Evolutionary conservation across 2,113 vertebrate species (phyloP), one percentile per base, ranked within the genome.

Genomic region (Centropus bengalensis): DNA sequence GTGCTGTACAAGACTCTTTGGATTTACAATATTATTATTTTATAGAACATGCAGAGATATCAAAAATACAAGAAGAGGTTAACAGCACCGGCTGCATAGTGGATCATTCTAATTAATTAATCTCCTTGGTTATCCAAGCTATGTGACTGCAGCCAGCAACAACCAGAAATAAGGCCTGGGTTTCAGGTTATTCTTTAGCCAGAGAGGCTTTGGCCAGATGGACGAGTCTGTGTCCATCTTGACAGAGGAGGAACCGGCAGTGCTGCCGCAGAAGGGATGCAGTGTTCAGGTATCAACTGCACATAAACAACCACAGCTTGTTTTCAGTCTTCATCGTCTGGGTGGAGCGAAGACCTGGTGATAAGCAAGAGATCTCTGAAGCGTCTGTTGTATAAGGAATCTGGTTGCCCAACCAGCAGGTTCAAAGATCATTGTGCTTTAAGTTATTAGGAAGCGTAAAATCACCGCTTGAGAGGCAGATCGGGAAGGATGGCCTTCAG

Each of bases 381-480:
- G 82, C 47, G 44, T 80, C 55, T 77, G 26, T 94, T 85, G 75
- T 77, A 22, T 63, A 8, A 9, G 5, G 63, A 55, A 38, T 74
- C 42, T 1, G 28, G 74, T 95, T 85, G 81, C 38, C 47, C 52
- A 83, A 14, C 23, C 33, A 52, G 75, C 32, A 69, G 77, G 51
- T 93, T 89, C 70, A 83, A 96, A 88, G 70, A 60, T 77, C 18
- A 44, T 80, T 74, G 33, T 93, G 54, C 66, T 88, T 90, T 12
- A 88, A 67, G 47, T 80, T 89, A 91, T 92, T 88, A 87, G 87
- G 75, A 82, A 93, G 62, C 58, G 24, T 82, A 77, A 93, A 94
- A 88, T 67, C 47, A 26, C 78, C 63, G 44, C 23, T 89, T 77
- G 86, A 93, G 75, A 91, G 81, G 49, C 86, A 73, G 67, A 88